These are phyloP conservation scores for Geothlypis trichas DNA, from an alignment of 2,113 vertebrate genomes.

Conservation along the genomic window DNA sequence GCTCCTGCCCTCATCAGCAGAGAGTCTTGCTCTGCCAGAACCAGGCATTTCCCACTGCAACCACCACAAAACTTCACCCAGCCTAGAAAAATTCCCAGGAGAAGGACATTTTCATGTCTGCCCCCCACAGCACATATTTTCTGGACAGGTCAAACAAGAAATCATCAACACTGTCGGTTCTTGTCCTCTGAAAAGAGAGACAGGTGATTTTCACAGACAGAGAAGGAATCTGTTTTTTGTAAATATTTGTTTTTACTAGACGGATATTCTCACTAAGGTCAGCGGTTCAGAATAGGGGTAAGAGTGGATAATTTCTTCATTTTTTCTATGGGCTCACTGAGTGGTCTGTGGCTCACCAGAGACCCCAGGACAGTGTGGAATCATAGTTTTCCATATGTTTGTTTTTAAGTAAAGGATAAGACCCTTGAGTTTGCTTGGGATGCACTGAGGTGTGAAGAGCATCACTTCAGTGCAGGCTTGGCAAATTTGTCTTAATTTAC, in stretches of 20 bases:
- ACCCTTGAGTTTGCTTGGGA: neutral
- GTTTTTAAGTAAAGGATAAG: neutral
- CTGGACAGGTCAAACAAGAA: neutral
- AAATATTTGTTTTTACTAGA: neutral
- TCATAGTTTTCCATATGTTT: neutral
- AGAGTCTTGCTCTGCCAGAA: neutral
- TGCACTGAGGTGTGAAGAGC: neutral
- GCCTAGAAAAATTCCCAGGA: neutral
- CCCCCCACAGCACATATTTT: fast-evolving
- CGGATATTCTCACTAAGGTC: neutral
- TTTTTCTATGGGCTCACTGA: neutral
- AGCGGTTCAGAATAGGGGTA: neutral
- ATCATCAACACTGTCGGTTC: neutral
- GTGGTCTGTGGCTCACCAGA: neutral
- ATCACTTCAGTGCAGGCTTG: neutral
- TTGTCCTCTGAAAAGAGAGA: neutral
- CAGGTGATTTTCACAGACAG: neutral
- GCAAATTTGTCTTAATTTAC: neutral
- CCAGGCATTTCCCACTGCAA: neutral
- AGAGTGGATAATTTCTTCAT: neutral
- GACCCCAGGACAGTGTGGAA: neutral
- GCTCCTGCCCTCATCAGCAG: neutral
- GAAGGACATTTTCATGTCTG: neutral
- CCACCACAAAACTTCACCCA: fast-evolving
- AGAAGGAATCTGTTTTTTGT: neutral